Conservation (phyloP, 2,797 vertebrate species). For the Microchirus variegatus region DNA sequence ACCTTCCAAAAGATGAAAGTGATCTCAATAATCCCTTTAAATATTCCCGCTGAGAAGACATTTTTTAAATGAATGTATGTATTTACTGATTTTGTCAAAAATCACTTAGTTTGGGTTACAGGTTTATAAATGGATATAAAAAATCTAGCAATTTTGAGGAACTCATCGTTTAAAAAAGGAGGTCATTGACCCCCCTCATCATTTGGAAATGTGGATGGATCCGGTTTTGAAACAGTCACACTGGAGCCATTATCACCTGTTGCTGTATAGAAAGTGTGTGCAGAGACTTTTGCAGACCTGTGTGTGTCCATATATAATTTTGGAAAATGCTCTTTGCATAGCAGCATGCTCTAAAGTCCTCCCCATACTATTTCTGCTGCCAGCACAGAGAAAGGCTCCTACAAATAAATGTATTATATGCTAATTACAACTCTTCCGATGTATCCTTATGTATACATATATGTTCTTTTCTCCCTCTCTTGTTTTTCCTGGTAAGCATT, state of each 20-base stretch:
- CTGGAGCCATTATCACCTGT: not conserved
- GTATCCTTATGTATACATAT: too few species aligned
- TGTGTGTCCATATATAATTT: not conserved
- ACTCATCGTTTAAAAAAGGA: not conserved
- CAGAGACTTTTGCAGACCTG: not conserved
- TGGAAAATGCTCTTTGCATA: too few species aligned
- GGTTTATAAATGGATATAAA: conserved; percentile 2
- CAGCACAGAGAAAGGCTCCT: too few species aligned
- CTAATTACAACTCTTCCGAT: too few species aligned
- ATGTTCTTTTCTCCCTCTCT: too few species aligned
- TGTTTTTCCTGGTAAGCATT: too few species aligned
- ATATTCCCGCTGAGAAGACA: not conserved
- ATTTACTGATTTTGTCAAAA: conserved; percentile 5
- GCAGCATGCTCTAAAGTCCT: too few species aligned
- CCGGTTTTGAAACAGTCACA: conserved; percentile 10
- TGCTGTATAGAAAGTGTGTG: not conserved
- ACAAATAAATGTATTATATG: too few species aligned
- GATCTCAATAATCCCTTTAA: conserved; percentile 16
- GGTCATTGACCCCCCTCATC: conserved; percentile 32
- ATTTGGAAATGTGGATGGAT: conserved; percentile 5
- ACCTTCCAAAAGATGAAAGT: not conserved
- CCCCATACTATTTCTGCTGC: too few species aligned
- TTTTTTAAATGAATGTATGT: not conserved
- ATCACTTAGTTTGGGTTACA: conserved; percentile 12
- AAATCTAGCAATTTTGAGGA: conserved; percentile 17